Evolutionary conservation across 2,797 vertebrate genomes (phyloP), one percentile per base, ranked within the genome.

Genomic region (Linurgus olivaceus): DNA sequence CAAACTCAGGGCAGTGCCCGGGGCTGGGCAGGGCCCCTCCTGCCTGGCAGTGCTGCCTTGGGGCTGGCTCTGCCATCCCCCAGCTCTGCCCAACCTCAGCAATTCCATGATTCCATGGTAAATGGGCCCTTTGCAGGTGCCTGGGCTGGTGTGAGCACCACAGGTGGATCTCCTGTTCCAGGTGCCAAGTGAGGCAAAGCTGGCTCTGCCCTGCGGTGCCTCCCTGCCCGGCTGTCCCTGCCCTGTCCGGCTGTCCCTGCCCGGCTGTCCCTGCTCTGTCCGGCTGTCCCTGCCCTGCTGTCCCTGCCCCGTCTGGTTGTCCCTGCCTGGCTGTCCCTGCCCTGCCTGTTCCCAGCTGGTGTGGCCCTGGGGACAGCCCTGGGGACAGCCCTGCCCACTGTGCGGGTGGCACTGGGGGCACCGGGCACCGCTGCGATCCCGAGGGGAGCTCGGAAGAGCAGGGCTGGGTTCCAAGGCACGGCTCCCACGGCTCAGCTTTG

Each of bases 1-100:
- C 11, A 4, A 23, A 7, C 1, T 7, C 2, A 7, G 0, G 18
- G 57, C 14, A 24, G 31, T 1, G 55, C 23, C 0, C 0, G 23
- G 72, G 13, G 8, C 10, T 11, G 9, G 29, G 12, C 50, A 19
- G 13, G 28, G 31, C 0, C 7, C 1, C 24, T n/a, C 29, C 28
- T 26, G 21, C 25, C 78, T 21, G 58, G 55, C 79, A 15, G 8
- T 1, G 54, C 54, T 38, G 28, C 26, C 26, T 3, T 3, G 3
- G 13, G 13, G 51, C 19, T 33, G 75, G 24, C 26, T 25, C 47
- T 28, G 68, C 2, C 61, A 8, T 2, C 44, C 54, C 14, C 52
- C 61, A 19, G 54, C 29, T 19, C 33, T 8, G 40, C 28, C 54
- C 86, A 19, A 0, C 21, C 12, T 1, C 26, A 5, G 1, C 23